Evolutionary conservation across 2,797 vertebrate species (phyloP).

Genomic region (Synanceia verrucosa): DNA sequence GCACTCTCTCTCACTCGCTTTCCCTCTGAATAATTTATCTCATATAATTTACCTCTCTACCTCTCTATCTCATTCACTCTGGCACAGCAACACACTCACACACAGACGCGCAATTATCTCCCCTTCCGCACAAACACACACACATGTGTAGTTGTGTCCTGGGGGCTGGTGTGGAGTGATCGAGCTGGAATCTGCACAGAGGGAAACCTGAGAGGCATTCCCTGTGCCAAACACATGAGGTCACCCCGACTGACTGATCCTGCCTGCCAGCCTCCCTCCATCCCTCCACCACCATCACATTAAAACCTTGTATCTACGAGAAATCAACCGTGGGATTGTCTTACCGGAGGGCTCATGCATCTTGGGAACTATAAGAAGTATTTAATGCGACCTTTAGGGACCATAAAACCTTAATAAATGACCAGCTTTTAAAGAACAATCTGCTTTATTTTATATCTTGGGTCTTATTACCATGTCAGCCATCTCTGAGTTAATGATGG

Average conservation of each 20-base stretch:
- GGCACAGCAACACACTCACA: background rate
- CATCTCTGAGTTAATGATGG: background rate
- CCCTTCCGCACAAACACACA: slow-evolving; percentile 12
- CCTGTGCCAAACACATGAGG: slow-evolving; percentile 82
- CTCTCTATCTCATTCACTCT: slow-evolving; percentile 55
- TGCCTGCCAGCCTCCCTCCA: slow-evolving; percentile 49
- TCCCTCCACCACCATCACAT: slow-evolving; percentile 30
- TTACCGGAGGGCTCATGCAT: slow-evolving; percentile 16
- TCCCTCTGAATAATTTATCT: slow-evolving; percentile 76
- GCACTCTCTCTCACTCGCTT: slow-evolving; percentile 19
- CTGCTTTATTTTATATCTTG: slow-evolving; percentile 14
- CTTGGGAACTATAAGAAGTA: slow-evolving; percentile 15
- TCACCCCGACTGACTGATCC: slow-evolving; percentile 79
- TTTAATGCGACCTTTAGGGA: slow-evolving; percentile 43
- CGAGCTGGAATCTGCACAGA: slow-evolving; percentile 76
- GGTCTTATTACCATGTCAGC: slow-evolving; percentile 29
- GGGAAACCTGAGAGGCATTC: slow-evolving; percentile 81
- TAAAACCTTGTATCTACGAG: slow-evolving; percentile 45
- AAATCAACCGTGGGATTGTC: slow-evolving; percentile 45
- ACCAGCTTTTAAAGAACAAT: slow-evolving; percentile 22
- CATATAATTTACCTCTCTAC: slow-evolving; percentile 73
- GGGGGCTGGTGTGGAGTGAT: slow-evolving; percentile 68
- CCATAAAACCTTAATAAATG: slow-evolving; percentile 46
- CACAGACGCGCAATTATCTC: slow-evolving; percentile 40
- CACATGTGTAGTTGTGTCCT: slow-evolving; percentile 47